Conservation (phyloP, 2,888 invertebrate genomes). For the Petrophora chlorosata region DNA sequence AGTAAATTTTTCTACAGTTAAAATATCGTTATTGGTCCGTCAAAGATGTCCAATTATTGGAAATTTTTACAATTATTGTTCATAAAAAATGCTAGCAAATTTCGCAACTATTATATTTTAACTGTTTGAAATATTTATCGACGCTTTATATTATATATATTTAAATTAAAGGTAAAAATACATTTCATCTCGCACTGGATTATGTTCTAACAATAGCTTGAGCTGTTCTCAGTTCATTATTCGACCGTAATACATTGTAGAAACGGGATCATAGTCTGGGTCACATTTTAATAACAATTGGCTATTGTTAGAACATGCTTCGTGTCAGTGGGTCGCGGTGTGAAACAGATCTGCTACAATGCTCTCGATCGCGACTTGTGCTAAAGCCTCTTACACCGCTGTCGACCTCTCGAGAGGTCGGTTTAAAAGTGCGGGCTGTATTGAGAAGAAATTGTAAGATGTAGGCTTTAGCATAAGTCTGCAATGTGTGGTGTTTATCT, state of each 20-base stretch:
- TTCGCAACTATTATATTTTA: neutral
- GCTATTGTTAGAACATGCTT: slow-evolving; percentile 43
- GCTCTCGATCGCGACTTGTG: slow-evolving; percentile 38
- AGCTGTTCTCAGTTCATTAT: too few relatives aligned
- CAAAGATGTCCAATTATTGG: too few relatives aligned
- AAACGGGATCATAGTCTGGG: slow-evolving; percentile 14
- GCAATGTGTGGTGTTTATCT: slow-evolving; percentile 40
- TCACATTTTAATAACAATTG: slow-evolving; percentile 37
- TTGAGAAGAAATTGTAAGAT: too few relatives aligned
- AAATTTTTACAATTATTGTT: too few relatives aligned
- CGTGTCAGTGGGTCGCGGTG: slow-evolving; percentile 50
- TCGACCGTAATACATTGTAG: too few relatives aligned
- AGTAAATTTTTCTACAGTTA: slow-evolving; percentile 11
- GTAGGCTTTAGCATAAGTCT: slow-evolving; percentile 27
- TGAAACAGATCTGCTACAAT: slow-evolving; percentile 42
- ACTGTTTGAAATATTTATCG: slow-evolving; percentile 14
- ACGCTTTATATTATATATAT: slow-evolving; percentile 8
- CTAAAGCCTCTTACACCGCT: slow-evolving; percentile 24
- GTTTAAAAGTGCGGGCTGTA: neutral
- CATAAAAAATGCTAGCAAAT: too few relatives aligned
- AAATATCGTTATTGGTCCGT: too few relatives aligned
- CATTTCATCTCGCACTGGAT: slow-evolving; percentile 23
- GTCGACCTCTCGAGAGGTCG: neutral
- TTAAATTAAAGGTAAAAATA: neutral
- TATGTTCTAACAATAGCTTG: slow-evolving; percentile 24